Evolutionary conservation across 2,113 vertebrate genomes (phyloP).

Genomic region (Leucoraja erinaceus): DNA sequence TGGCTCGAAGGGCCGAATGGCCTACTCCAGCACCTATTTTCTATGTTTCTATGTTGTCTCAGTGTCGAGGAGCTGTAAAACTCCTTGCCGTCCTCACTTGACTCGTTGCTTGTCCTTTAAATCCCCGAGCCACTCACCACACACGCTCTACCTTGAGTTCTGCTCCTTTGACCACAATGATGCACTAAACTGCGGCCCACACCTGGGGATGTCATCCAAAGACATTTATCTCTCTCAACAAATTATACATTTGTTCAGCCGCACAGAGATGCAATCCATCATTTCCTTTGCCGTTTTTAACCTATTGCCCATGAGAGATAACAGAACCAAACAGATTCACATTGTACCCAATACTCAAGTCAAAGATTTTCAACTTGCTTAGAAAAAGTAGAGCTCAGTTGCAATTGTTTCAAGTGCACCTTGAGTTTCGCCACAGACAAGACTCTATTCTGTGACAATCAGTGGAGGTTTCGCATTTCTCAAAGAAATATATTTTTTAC

Average conservation of each 20-base stretch:
- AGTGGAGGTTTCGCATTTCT: neutral
- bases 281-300: neutral
- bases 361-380: neutral
- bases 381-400: too few species aligned
- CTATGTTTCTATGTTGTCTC: too few species aligned
- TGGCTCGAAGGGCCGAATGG: too few species aligned
- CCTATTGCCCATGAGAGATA: neutral
- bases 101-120: neutral
- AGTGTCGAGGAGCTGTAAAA: too few species aligned
- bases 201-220: neutral
- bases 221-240: neutral
- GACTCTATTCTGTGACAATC: neutral
- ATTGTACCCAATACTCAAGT: neutral
- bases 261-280: neutral
- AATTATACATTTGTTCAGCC: constrained; percentile 28
- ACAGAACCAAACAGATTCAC: neutral
- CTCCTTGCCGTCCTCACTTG: too few species aligned
- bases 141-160: neutral
- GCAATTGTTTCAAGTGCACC: neutral
- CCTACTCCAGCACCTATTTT: too few species aligned
- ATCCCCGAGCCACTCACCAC: neutral
- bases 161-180: neutral
- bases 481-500: neutral
- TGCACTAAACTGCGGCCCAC: neutral
- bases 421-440: neutral